phyloP scores from a whole-genome alignment of 2,797 vertebrate genomes.

The Myotis vivesi region DNA sequence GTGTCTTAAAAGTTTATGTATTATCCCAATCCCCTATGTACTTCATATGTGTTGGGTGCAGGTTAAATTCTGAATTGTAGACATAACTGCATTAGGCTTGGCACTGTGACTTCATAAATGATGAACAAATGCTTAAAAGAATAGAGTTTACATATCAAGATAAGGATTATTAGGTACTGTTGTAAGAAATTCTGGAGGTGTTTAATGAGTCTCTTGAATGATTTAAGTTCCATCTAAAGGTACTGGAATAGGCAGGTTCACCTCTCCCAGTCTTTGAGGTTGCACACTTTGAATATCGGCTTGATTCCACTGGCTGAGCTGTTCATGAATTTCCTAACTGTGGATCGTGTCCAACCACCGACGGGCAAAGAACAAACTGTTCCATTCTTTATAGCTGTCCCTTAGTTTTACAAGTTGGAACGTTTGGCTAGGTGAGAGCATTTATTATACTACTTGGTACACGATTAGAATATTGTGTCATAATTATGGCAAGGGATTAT shows the following conservation, averaged over 20 bases:
- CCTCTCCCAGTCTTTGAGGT: background rate
- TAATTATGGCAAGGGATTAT: background rate
- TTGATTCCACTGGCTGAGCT: background rate
- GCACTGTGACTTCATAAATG: background rate
- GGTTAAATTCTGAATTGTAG: background rate
- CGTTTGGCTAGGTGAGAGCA: background rate
- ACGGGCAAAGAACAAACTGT: background rate
- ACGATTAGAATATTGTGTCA: conserved; percentile 1
- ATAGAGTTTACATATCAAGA: background rate
- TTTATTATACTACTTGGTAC: conserved; percentile 14
- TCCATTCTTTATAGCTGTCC: background rate
- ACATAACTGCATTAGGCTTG: background rate
- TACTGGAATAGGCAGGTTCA: background rate
- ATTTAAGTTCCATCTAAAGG: background rate
- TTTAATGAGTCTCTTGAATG: background rate
- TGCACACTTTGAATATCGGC: background rate
- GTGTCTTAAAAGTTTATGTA: background rate
- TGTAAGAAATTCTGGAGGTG: background rate
- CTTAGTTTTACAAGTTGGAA: conserved; percentile 30
- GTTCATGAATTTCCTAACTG: background rate
- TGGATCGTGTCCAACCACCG: background rate
- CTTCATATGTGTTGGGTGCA: background rate
- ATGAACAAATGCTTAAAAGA: background rate
- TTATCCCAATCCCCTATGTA: background rate
- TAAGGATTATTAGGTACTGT: background rate